Base-by-base conservation (phyloP, 2,888 invertebrate species). In the Melanostoma mellinum region DNA sequence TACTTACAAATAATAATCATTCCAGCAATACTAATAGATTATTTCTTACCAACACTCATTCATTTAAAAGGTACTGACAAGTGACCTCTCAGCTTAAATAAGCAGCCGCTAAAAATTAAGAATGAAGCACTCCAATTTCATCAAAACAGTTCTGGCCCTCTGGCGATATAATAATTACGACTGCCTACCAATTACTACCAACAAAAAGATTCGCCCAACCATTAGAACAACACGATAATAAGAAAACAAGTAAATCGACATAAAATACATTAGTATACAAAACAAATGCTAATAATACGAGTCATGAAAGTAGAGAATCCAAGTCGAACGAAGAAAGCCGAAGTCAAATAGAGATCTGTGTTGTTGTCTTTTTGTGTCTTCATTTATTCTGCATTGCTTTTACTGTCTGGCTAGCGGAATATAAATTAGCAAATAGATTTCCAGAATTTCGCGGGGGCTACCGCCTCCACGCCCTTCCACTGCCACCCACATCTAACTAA, bases 251-350 rank as follows among this genome's bases (percentile, higher is more conserved):
- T 2, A 50, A 8, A 4, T 8, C 30, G 10, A 50, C 0, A 30
- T 33, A 5, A 36, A 38, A 38, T 20, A 38, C 6, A 50, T 50
- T 48, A 50, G 9, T 50, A 36, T 20, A 55, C 10, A 20, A 46
- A 46, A 44, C 10, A 60, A 60, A 20, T 9, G 44, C 6, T 1
- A 20, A 60, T 20, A 44, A 6, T 60, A 8, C 33, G 10, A 60
- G 42, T 32, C 6, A 42, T 38, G 2, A 4, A 33, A 44, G 38
- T 1, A 55, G 9, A 20, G 4, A 52, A 44, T 8, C 6, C 32
- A 40, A 58, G 42, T 61, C 46, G 46, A 3, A 35, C 6, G 8
- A 60, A 60, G 10, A 60, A 60, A 61, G 20, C 60, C 60, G n/a
- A 20, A 36, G 44, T 4, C 44, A 6, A 20, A 35, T 33, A 6